Evolutionary conservation across 2,888 invertebrate species (phyloP), one percentile per base, ranked within the genome.

Genomic region (Camptogramma bilineatum): DNA sequence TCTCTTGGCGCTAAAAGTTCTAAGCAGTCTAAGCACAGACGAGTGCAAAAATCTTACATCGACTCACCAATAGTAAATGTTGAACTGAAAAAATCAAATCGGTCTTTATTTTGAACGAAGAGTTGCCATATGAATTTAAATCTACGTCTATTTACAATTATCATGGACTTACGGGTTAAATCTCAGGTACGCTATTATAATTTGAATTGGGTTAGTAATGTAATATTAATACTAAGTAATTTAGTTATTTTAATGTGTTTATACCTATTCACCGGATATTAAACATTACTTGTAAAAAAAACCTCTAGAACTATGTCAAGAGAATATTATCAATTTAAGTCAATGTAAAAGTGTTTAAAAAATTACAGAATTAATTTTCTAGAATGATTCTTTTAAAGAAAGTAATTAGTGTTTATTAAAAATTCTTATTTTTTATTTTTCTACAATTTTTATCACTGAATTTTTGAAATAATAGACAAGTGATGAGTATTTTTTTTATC

Each of bases 81-180:
- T 39, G 34, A 39, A 39, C 34, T 39, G 34, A 39, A 39, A 39
- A 13, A 9, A 39, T 39, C 16, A n/a, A 4, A 50, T 24, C 28
- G 9, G 7, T 31, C 17, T 51, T 28, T 17, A 16, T 21, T 24
- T 24, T 50, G 4, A 50, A 50, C 28, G 16, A 31, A 67, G 67
- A 67, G 67, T 67, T 67, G 67, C 67, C 67, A 67, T 67, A 60
- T 46, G 54, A 44, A 16, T 17, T 44, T 44, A 42, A 42, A 17
- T 44, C 5, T 7, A 44, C 13, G 17, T 13, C 17, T 44, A 44
- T 44, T 16, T 44, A 44, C 44, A 44, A 17, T 7, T 44, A 13
- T 13, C 13, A 17, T 39, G 3, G 3, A 44, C 44, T 44, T 44
- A 44, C 17, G 44, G 16, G 16, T 44, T 16, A n/a, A 39, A 39